phyloP scores from a whole-genome alignment of 2,113 vertebrate genomes.

The Mus pahari region DNA sequence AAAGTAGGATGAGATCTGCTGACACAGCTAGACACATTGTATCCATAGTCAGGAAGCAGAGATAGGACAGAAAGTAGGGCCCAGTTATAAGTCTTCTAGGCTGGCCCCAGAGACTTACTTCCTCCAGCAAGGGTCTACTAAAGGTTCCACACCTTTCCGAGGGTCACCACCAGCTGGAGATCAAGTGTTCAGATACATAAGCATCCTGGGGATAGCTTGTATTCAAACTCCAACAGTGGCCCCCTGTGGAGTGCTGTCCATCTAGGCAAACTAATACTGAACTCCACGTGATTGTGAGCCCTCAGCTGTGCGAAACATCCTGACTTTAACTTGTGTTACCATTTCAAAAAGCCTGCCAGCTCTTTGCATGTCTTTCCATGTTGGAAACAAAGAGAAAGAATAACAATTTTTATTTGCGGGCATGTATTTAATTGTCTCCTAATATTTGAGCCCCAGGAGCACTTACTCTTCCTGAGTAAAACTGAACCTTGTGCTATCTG shows the following conservation, averaged over 20 bases:
- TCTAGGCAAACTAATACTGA: neutral
- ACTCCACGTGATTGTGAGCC: neutral
- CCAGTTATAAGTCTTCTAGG: neutral
- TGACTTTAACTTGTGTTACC: neutral
- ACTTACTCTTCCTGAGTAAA: neutral
- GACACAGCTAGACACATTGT: neutral
- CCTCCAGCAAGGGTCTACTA: neutral
- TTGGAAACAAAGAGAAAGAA: slow-evolving; percentile 38
- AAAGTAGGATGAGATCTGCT: neutral
- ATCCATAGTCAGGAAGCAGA: neutral
- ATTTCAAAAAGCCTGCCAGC: slow-evolving; percentile 36
- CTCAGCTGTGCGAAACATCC: neutral
- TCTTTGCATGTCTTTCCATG: neutral
- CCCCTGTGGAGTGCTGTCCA: neutral
- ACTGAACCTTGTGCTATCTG: neutral
- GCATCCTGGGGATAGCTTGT: neutral
- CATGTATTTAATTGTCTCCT: slow-evolving; percentile 44
- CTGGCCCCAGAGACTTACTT: neutral
- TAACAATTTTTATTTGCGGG: slow-evolving; percentile 20
- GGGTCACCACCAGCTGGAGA: neutral
- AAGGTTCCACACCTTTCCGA: neutral
- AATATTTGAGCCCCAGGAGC: neutral
- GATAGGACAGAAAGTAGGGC: neutral
- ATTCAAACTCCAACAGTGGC: too few relatives aligned
- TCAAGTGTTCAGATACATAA: neutral